Conservation (phyloP, 2,113 vertebrate genomes). For the Corvus moneduloides region DNA sequence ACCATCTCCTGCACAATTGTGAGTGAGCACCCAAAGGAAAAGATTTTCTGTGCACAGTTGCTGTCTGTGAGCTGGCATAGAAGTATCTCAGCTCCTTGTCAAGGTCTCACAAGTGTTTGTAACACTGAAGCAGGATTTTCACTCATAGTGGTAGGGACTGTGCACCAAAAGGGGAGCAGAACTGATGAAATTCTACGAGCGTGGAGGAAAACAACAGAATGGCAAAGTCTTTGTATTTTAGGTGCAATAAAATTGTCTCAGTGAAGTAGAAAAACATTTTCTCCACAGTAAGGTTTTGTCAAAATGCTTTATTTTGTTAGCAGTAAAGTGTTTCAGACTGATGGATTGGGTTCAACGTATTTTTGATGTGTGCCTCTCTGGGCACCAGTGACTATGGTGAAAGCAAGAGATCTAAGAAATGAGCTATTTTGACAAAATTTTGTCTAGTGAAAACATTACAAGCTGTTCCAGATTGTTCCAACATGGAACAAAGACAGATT, state of each 20-base stretch:
- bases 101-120: neutral
- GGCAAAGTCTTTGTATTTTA: neutral
- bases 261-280: neutral
- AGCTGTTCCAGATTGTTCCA: constrained; percentile 24
- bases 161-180: neutral
- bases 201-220: neutral
- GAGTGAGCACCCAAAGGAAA: neutral
- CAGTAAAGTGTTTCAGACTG: neutral
- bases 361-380: neutral
- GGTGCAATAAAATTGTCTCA: neutral
- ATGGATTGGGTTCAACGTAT: neutral
- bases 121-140: neutral
- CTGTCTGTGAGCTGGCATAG: neutral
- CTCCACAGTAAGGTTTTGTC: neutral
- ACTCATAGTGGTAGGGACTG: neutral
- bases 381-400: neutral
- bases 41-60: neutral
- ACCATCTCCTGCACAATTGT: neutral
- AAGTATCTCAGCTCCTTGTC: neutral
- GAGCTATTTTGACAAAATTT: neutral
- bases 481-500: neutral
- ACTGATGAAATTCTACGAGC: neutral
- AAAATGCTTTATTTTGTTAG: neutral
- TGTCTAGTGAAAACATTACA: neutral
- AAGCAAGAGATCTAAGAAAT: neutral